phyloP scores from a whole-genome alignment of 2,888 invertebrate species.

The Rotaria sp. region DNA sequence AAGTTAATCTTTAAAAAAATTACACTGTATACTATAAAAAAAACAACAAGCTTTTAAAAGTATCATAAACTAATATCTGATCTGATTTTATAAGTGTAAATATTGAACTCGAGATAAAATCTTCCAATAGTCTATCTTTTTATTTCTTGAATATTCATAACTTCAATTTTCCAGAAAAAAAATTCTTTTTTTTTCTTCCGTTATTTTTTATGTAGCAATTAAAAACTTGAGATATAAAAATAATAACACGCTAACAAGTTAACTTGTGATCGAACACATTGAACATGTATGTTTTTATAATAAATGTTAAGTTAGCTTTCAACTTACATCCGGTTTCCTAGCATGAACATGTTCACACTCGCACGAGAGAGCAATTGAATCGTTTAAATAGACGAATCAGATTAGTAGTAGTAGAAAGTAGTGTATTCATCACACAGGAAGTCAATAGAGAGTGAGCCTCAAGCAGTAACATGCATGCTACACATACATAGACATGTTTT shows the following conservation, averaged over 20 bases:
- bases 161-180: too few relatives aligned
- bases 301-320: conserved; percentile 25
- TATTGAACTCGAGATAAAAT: too few relatives aligned
- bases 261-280: neutral
- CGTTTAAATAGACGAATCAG: conserved; percentile 24
- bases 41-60: too few relatives aligned
- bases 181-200: too few relatives aligned
- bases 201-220: too few relatives aligned
- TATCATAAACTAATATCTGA: too few relatives aligned
- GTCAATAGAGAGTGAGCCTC: conserved; percentile 24
- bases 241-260: neutral
- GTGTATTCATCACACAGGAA: conserved; percentile 24
- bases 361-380: conserved; percentile 24
- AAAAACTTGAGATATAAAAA: conserved; percentile 3
- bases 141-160: too few relatives aligned
- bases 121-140: too few relatives aligned
- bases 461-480: conserved; percentile 9
- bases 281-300: neutral
- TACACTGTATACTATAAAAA: too few relatives aligned
- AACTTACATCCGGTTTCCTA: conserved; percentile 26
- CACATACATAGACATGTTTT: conserved; percentile 6
- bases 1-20: too few relatives aligned
- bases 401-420: conserved; percentile 4
- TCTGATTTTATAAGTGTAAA: too few relatives aligned
- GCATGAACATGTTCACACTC: conserved; percentile 4